Conservation (phyloP, 2,888 invertebrate genomes). For the Cheilosia urbana region DNA sequence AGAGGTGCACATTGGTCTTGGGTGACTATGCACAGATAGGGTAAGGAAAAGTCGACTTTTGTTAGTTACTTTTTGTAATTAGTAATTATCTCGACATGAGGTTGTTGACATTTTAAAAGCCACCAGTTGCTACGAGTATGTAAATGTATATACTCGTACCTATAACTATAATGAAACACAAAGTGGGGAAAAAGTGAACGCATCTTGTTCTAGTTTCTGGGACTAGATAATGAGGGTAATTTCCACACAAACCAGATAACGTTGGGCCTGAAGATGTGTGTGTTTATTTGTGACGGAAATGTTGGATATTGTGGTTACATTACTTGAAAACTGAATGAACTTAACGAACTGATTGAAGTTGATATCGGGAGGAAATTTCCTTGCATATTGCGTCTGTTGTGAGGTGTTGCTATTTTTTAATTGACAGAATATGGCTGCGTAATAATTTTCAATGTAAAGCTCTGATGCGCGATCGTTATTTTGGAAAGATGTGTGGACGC, state of each 20-base stretch:
- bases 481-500: too few relatives aligned
- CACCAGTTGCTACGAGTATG: neutral
- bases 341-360: neutral
- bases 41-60: neutral
- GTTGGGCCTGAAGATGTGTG: neutral
- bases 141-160: neutral
- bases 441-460: too few relatives aligned
- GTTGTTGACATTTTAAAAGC: conserved; percentile 8
- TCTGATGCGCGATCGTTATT: too few relatives aligned
- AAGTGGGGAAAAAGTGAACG: neutral
- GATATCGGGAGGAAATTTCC: neutral
- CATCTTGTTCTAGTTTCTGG: neutral
- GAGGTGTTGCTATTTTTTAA: too few relatives aligned
- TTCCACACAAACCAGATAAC: neutral
- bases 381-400: neutral
- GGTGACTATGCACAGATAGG: neutral
- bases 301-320: too few relatives aligned
- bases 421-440: too few relatives aligned
- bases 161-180: neutral
- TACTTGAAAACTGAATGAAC: too few relatives aligned
- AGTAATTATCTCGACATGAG: conserved; percentile 17
- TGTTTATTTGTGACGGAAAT: neutral
- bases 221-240: neutral
- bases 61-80: conserved; percentile 27
- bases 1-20: neutral